Evolutionary conservation across 2,888 invertebrate species (phyloP), one percentile per base, ranked within the genome.

Genomic region (Drosophila cyrtoloma): DNA sequence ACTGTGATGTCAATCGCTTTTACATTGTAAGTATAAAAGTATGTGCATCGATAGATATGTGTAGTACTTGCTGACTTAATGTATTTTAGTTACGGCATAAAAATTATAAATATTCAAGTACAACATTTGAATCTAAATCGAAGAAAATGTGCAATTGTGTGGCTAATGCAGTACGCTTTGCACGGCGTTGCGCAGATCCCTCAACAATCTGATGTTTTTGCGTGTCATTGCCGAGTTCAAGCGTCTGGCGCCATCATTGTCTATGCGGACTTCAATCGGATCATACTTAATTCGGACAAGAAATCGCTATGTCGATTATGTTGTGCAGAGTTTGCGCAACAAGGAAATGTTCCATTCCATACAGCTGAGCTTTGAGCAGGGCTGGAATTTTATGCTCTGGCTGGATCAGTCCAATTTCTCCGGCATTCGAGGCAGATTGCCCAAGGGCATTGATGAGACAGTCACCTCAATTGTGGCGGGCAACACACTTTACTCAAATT

Each of bases 341-440:
- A 98, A 97, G 91, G 98, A 99, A 94, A 93, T 99, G 76, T 99
- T 98, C 93, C 98, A 98, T 93, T 97, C 98, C 57, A 96, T 99
- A 77, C 97, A 98, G 91, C 95, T 98, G 82, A 95, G 96, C 5
- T 96, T 96, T 92, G 96, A 96, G 84, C 96, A 97, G 91, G 97
- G 97, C 94, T 99, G 99, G 99, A 95, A 97, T 53, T 97, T 97
- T 92, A 94, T 99, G 61, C 94, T 98, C 88, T 99, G 99, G 99
- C 94, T 98, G 58, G 98, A 98, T 92, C 94, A 96, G 67, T 96
- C 96, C 6, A 97, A 97, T 93, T 95, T 95, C 90, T 96, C 96
- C 0, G 97, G 97, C 1, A 95, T 94, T 22, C 93, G 95, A 93
- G 97, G 96, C 1, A 96, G 95, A 91, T 82, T 96, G 66, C 96